Evolutionary conservation across 2,797 vertebrate species (phyloP).

Genomic region (Lagorchestes hirsutus): DNA sequence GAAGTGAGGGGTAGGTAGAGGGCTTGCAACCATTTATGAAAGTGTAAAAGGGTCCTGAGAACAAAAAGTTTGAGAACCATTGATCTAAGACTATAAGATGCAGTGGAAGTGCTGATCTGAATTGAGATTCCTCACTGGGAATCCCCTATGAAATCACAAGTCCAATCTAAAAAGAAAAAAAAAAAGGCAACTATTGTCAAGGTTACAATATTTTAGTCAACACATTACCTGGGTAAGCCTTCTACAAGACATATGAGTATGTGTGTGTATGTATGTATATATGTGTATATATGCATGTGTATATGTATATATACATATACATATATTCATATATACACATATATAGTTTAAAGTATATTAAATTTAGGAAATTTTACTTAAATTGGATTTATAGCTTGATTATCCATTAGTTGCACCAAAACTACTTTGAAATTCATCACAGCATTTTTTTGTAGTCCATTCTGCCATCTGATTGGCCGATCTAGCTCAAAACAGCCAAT

Average conservation of each 20-base stretch:
- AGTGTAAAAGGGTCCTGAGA: background rate
- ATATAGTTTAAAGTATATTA: background rate
- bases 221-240: background rate
- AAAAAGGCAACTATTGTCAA: background rate
- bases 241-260: background rate
- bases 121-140: background rate
- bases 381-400: background rate
- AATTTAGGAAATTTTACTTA: background rate
- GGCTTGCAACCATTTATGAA: background rate
- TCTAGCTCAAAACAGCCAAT: background rate
- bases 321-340: background rate
- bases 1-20: background rate
- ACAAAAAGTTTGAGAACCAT: background rate
- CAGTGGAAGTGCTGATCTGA: background rate
- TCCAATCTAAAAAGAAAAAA: background rate
- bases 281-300: background rate
- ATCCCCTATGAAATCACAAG: background rate
- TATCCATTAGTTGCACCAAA: background rate
- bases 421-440: background rate
- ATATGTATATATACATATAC: rapidly evolving
- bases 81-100: background rate
- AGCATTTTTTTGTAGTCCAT: background rate
- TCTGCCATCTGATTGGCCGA: background rate
- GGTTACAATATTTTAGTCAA: background rate
- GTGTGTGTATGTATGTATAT: too few species aligned